These are phyloP conservation scores for Diachasmimorpha longicaudata DNA, from an alignment of 1,140 invertebrate genomes.

Conservation along the genomic window DNA sequence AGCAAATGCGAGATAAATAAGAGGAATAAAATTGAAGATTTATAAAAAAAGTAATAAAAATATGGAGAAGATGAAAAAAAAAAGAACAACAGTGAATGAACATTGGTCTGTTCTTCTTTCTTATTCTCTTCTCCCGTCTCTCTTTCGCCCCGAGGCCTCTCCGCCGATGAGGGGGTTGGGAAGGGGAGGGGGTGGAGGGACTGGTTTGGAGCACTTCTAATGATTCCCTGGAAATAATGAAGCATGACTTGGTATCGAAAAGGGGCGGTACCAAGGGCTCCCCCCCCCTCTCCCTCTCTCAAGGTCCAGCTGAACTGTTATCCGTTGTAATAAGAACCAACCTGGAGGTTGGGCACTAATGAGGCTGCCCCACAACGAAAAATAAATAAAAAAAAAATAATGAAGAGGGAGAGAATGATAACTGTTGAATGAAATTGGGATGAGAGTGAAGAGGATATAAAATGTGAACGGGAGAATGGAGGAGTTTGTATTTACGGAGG, in stretches of 20 bases:
- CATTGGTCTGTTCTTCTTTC: background rate
- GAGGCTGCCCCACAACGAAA: constrained; percentile 37
- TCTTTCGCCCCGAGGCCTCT: background rate
- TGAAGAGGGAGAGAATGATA: background rate
- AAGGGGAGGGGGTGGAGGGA: background rate
- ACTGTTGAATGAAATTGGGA: background rate
- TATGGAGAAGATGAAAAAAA: constrained; percentile 17
- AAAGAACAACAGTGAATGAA: constrained; percentile 10
- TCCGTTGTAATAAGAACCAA: constrained; percentile 46
- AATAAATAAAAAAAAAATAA: background rate
- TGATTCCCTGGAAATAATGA: constrained; percentile 35
- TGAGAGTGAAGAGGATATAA: constrained; percentile 13
- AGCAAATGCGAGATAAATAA: constrained; percentile 9
- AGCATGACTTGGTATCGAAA: constrained; percentile 30
- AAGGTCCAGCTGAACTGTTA: constrained; percentile 4
- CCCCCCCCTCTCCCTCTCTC: no score
- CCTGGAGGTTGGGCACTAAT: constrained; percentile 56
- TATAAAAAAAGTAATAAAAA: constrained; percentile 15
- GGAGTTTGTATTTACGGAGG: constrained; percentile 52
- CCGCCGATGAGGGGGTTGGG: no score
- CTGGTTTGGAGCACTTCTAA: constrained; percentile 23
- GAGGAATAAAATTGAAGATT: constrained; percentile 4
- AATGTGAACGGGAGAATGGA: constrained; percentile 23
- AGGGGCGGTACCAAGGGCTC: constrained; percentile 21
- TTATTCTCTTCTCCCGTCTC: background rate